Percentiles rank a stretch among this genome's conserved stretches.
phyloP scores from a whole-genome alignment of 2,797 vertebrate species.

The Numenius phaeopus region DNA sequence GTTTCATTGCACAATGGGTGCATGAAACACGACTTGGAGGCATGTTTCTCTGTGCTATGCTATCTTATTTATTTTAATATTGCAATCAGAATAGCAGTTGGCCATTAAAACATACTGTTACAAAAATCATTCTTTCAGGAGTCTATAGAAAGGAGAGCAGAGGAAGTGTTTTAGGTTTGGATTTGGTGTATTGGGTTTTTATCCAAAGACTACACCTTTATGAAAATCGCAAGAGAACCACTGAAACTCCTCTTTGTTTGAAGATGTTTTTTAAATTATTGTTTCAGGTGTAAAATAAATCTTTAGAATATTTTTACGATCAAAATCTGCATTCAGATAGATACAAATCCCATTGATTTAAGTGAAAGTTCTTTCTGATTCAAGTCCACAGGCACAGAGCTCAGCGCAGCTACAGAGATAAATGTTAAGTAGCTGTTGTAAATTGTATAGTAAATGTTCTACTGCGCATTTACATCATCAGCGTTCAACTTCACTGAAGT shows the following conservation, averaged over 20 bases:
- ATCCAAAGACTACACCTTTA: constrained; percentile 9
- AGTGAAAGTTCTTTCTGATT: neutral
- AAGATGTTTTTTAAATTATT: neutral
- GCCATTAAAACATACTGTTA: neutral
- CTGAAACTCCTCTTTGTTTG: neutral
- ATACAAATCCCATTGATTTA: neutral
- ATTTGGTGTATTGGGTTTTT: constrained; percentile 8
- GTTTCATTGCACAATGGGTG: neutral
- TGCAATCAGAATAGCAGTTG: constrained; percentile 9
- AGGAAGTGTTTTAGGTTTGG: neutral
- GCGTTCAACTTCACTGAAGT: neutral
- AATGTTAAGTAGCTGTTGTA: neutral
- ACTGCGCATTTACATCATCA: neutral
- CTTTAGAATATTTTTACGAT: neutral
- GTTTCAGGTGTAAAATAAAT: constrained; percentile 9
- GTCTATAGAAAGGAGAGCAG: neutral
- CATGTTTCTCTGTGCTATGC: neutral
- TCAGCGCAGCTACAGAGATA: neutral
- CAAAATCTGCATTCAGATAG: neutral
- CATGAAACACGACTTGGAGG: constrained; percentile 1
- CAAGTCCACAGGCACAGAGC: neutral
- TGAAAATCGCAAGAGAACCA: neutral
- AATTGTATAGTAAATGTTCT: neutral
- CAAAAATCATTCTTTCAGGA: neutral
- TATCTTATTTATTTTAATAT: constrained; percentile 30